Evolutionary conservation across 2,113 vertebrate genomes (phyloP).

Genomic region (Saccopteryx leptura): DNA sequence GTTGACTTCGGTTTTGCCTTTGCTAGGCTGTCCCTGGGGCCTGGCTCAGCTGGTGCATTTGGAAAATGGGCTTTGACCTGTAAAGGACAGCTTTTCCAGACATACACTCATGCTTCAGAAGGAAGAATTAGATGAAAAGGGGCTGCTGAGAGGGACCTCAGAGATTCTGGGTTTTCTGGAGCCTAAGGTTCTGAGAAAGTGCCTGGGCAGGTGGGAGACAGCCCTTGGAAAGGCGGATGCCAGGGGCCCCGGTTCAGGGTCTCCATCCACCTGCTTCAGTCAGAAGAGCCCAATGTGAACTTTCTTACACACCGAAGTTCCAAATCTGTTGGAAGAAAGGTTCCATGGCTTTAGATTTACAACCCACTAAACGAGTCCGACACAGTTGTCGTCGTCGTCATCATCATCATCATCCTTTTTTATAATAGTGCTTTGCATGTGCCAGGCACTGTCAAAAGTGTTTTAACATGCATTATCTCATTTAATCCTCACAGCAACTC

Average conservation of each 20-base stretch:
- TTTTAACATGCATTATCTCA: neutral
- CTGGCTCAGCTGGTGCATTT: neutral
- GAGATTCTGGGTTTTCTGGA: neutral
- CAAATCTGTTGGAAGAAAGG: neutral
- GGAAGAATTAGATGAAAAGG: conserved; percentile 20
- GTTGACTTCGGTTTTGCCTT: neutral
- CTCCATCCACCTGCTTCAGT: neutral
- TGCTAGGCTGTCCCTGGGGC: neutral
- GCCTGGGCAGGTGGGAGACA: neutral
- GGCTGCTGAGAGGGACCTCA: neutral
- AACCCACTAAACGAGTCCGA: neutral
- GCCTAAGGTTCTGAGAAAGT: neutral
- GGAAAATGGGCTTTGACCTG: neutral
- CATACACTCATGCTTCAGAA: neutral
- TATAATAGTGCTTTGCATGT: neutral
- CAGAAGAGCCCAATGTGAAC: neutral
- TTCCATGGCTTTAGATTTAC: neutral
- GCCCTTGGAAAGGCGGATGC: too few species aligned
- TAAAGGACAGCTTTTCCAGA: neutral
- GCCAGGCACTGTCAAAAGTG: neutral
- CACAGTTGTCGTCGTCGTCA: neutral
- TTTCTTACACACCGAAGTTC: neutral
- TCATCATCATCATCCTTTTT: neutral
- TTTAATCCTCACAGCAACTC: neutral
- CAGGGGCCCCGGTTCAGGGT: neutral